Conservation (phyloP, 2,888 invertebrate species). For the Boloria selene region DNA sequence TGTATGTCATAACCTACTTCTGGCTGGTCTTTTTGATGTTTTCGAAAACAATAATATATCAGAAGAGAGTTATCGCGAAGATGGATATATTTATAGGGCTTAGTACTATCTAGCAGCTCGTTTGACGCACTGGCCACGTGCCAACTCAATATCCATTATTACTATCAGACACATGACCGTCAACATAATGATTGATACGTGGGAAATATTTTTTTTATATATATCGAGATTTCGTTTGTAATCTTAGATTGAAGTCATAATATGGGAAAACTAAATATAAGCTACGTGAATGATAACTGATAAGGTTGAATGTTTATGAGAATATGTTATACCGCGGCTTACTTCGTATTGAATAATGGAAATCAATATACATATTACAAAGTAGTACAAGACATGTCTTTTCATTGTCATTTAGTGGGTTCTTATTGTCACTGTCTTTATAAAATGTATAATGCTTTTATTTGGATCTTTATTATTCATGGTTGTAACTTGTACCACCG, state of each 20-base stretch:
- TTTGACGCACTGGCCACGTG: constrained; percentile 29
- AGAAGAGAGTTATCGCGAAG: constrained; percentile 10
- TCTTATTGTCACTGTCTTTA: too few relatives aligned
- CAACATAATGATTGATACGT: constrained; percentile 31
- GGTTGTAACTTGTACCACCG: too few relatives aligned
- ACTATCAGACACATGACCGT: constrained; percentile 33
- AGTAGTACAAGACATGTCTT: too few relatives aligned
- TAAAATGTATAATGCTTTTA: too few relatives aligned
- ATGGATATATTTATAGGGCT: constrained; percentile 28
- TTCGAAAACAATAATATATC: constrained; percentile 7
- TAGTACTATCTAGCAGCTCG: constrained; percentile 20
- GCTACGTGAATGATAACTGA: not conserved
- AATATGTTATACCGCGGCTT: not conserved
- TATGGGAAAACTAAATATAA: constrained; percentile 11
- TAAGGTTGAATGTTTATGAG: not conserved
- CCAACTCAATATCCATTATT: constrained; percentile 25
- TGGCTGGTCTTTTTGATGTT: constrained; percentile 5
- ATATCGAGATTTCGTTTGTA: constrained; percentile 8
- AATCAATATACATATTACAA: too few relatives aligned
- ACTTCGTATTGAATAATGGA: too few relatives aligned
- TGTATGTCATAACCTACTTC: constrained; percentile 11
- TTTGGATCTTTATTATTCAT: too few relatives aligned
- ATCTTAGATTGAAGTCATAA: constrained; percentile 6
- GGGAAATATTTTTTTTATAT: constrained; percentile 10
- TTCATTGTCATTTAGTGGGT: too few relatives aligned